A percentile compares a stretch with the other conserved stretches of the same genome.
Conservation (phyloP, 2,113 vertebrate genomes). For the Oplegnathus fasciatus region DNA sequence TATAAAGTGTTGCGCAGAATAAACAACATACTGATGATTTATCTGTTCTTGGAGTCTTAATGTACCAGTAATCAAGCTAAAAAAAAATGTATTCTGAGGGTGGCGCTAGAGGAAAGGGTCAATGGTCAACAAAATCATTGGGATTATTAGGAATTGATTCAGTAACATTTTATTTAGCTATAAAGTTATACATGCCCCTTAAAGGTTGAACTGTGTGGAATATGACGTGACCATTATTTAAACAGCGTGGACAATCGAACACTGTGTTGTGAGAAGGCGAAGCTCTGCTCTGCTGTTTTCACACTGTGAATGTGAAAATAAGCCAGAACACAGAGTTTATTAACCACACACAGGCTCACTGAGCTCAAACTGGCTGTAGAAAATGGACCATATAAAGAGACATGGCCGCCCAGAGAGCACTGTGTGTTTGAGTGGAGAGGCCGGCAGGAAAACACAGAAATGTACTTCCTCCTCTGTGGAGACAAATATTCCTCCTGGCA, state of each 20-base stretch:
- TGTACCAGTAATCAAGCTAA: too few species aligned
- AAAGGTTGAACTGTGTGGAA: background rate
- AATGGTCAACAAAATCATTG: background rate
- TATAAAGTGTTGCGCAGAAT: too few species aligned
- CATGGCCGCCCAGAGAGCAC: slow-evolving; percentile 55
- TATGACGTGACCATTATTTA: background rate
- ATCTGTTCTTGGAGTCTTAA: background rate
- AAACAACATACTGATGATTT: too few species aligned
- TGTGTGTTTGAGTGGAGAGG: slow-evolving; percentile 1
- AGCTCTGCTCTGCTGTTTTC: slow-evolving; percentile 20
- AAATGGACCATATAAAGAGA: slow-evolving; percentile 58
- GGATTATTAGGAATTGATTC: background rate
- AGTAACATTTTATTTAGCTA: background rate
- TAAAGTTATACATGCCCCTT: background rate
- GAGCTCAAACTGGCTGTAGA: slow-evolving; percentile 43
- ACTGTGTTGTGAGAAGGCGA: background rate
- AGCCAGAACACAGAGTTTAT: slow-evolving; percentile 46
- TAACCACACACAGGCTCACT: slow-evolving; percentile 30
- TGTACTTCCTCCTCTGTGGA: slow-evolving; percentile 30
- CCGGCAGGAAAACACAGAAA: slow-evolving; percentile 2
- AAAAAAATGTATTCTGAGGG: background rate
- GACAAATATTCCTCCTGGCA: slow-evolving; percentile 49
- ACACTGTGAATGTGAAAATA: slow-evolving; percentile 26
- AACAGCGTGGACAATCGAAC: background rate
- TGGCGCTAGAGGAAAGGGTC: background rate